These are phyloP conservation scores for Autographa pulchrina DNA, from an alignment of 2,888 invertebrate species.

Conservation along the genomic window DNA sequence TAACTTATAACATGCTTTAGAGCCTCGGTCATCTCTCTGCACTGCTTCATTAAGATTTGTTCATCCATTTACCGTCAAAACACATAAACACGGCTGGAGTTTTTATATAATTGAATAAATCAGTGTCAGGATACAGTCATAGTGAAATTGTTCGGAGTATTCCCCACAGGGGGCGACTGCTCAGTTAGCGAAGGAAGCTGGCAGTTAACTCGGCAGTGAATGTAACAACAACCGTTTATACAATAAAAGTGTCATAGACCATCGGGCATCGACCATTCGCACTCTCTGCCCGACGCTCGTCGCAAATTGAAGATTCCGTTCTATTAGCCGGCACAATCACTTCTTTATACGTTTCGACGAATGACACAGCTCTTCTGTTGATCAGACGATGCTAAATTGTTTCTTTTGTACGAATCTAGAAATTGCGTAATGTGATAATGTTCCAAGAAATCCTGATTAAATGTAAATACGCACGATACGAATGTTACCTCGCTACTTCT, in stretches of 20 bases:
- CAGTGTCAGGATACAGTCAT: neutral
- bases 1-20: too few relatives aligned
- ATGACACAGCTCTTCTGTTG: conserved; percentile 13
- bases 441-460: neutral
- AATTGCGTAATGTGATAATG: neutral
- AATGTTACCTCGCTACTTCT: neutral
- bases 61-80: too few relatives aligned
- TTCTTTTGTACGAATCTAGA: conserved; percentile 1
- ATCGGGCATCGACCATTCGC: conserved; percentile 11
- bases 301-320: conserved; percentile 45
- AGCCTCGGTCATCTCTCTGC: too few relatives aligned
- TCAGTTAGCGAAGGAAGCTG: conserved; percentile 43
- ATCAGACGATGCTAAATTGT: neutral
- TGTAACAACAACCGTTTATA: conserved; percentile 33
- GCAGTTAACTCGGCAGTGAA: conserved; percentile 45
- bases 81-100: too few relatives aligned
- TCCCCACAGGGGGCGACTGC: conserved; percentile 15
- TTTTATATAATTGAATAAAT: too few relatives aligned
- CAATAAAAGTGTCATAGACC: conserved; percentile 21
- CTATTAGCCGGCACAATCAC: neutral
- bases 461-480: neutral
- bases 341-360: conserved; percentile 30
- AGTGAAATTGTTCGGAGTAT: neutral
- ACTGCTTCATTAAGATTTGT: too few relatives aligned
- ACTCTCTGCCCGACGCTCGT: conserved; percentile 24